Percentiles rank a stretch among this genome's conserved stretches.
phyloP scores from a whole-genome alignment of 2,888 invertebrate species.

The Ormyrus pomaceus region DNA sequence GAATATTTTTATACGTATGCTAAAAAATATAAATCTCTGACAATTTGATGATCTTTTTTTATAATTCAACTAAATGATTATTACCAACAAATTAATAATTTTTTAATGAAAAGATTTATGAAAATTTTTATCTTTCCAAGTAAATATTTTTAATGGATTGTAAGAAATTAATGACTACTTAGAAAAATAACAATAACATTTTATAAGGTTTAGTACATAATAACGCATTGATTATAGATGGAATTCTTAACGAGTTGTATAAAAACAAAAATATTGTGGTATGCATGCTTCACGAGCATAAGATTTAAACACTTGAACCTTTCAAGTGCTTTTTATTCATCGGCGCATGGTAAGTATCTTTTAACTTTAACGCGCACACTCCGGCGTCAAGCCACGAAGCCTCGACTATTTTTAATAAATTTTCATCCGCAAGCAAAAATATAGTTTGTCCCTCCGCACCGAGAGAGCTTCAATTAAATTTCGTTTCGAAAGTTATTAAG shows the following conservation, averaged over 20 bases:
- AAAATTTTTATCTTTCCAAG: no score
- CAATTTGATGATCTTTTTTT: no score
- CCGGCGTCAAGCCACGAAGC: not conserved
- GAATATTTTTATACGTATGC: no score
- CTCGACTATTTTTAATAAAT: constrained; percentile 36
- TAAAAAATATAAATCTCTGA: no score
- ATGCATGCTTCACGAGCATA: constrained; percentile 10
- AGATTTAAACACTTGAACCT: constrained; percentile 31
- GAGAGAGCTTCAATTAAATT: constrained; percentile 23
- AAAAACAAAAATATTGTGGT: constrained; percentile 49
- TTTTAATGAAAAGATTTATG: no score
- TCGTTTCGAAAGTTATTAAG: not conserved
- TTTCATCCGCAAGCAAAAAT: constrained; percentile 29
- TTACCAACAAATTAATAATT: no score
- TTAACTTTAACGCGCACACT: constrained; percentile 28
- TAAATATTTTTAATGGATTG: no score
- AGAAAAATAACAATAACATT: no score
- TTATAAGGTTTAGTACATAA: no score
- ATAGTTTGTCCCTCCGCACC: constrained; percentile 11
- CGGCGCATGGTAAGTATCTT: constrained; percentile 50
- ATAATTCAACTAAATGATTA: no score
- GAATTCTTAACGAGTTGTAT: constrained; percentile 5
- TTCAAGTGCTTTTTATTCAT: constrained; percentile 49
- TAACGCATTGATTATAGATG: no score
- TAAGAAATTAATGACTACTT: no score